Evolutionary conservation across 1,140 invertebrate genomes (phyloP).

Genomic region (Hestina assimilis): DNA sequence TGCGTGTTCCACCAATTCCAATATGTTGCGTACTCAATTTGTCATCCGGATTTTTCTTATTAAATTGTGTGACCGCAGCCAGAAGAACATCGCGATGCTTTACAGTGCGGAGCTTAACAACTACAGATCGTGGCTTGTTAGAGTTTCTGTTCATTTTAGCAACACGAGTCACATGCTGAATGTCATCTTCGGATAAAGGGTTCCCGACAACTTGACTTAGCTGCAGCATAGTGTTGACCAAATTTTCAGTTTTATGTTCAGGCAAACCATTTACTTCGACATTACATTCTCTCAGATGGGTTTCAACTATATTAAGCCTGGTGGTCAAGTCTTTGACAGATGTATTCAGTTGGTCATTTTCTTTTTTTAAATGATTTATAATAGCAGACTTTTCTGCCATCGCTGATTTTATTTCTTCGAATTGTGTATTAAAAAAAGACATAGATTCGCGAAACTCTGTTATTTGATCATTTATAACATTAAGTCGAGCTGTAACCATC

Average conservation of each 20-base stretch:
- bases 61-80: neutral
- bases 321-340: slow-evolving; percentile 2
- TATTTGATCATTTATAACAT: neutral
- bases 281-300: slow-evolving; percentile 12
- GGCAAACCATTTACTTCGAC: slow-evolving; percentile 9
- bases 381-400: neutral
- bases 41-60: neutral
- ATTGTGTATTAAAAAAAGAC: neutral
- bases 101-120: slow-evolving; percentile 4
- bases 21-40: slow-evolving; percentile 2
- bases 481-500: neutral
- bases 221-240: neutral
- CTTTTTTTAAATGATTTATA: slow-evolving; percentile 8
- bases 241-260: slow-evolving; percentile 7
- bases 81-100: neutral
- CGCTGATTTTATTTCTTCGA: neutral
- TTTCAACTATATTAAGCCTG: slow-evolving; percentile 9
- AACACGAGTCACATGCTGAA: slow-evolving; percentile 11
- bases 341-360: neutral
- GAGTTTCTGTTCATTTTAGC: neutral
- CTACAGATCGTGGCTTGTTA: neutral
- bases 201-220: slow-evolving; percentile 1
- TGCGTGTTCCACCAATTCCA: neutral
- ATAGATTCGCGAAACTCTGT: neutral
- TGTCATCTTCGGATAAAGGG: slow-evolving; percentile 1